A percentile compares a stretch with the other conserved stretches of the same genome.
Evolutionary conservation across 1,140 invertebrate genomes (phyloP).

Genomic region (Bombyx mori): ASM3026992v2 NC_085119.1:10367501-10368000

Average conservation of each 20-base stretch:
- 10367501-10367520: slow-evolving; percentile 98
- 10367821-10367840: slow-evolving; percentile 96
- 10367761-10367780: slow-evolving; percentile 94
- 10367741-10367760: slow-evolving; percentile 94
- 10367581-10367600: slow-evolving; percentile 92
- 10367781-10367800: slow-evolving; percentile 95
- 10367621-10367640: slow-evolving; percentile 84
- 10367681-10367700: slow-evolving; percentile 95
- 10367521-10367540: slow-evolving; percentile 88
- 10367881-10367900: slow-evolving; percentile 87
- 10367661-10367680: slow-evolving; percentile 98
- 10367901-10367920: slow-evolving; percentile 85
- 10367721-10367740: slow-evolving; percentile 91
- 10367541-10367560: slow-evolving; percentile 95
- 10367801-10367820: slow-evolving; percentile 90
- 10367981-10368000: slow-evolving; percentile 83
- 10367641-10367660: slow-evolving; percentile 79
- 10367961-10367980: slow-evolving; percentile 74
- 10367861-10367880: slow-evolving; percentile 93
- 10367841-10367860: slow-evolving; percentile 92
- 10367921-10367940: slow-evolving; percentile 82
- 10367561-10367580: slow-evolving; percentile 95
- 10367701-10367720: slow-evolving; percentile 89
- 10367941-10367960: slow-evolving; percentile 83
- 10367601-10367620: slow-evolving; percentile 89